Conservation (phyloP, 2,797 vertebrate species). For the Neomorphus geoffroyi region DNA sequence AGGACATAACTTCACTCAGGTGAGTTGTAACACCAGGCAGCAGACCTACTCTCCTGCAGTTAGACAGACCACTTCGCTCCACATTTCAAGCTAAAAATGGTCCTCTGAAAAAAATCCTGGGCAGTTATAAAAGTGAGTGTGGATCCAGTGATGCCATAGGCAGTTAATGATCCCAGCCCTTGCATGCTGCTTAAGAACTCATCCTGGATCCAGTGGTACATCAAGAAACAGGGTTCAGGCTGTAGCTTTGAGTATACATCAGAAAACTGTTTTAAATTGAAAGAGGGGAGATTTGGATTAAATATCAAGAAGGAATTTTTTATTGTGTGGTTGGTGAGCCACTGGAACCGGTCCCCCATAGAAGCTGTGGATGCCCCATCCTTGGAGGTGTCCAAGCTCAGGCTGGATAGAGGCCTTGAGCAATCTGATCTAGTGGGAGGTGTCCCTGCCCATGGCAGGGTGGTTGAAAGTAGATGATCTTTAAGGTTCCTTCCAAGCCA, state of each 20-base stretch:
- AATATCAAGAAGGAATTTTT: no score
- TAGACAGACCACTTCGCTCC: background rate
- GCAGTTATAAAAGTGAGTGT: fast-evolving
- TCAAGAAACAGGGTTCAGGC: fast-evolving
- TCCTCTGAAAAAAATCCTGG: background rate
- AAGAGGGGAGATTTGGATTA: no score
- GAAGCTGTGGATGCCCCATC: no score
- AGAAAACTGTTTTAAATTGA: background rate
- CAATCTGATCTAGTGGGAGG: no score
- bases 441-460: no score
- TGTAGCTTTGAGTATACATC: background rate
- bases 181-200: background rate
- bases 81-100: background rate
- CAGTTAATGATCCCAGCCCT: background rate
- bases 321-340: no score
- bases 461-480: no score
- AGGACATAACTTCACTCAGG: no score
- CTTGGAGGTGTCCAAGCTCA: no score
- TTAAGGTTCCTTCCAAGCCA: no score
- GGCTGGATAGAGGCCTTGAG: no score
- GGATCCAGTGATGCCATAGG: background rate
- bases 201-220: background rate
- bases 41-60: background rate
- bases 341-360: no score
- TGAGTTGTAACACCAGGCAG: background rate